Evolutionary conservation across 2,797 vertebrate species (phyloP).

Genomic region (Atherinosoma microstoma): DNA sequence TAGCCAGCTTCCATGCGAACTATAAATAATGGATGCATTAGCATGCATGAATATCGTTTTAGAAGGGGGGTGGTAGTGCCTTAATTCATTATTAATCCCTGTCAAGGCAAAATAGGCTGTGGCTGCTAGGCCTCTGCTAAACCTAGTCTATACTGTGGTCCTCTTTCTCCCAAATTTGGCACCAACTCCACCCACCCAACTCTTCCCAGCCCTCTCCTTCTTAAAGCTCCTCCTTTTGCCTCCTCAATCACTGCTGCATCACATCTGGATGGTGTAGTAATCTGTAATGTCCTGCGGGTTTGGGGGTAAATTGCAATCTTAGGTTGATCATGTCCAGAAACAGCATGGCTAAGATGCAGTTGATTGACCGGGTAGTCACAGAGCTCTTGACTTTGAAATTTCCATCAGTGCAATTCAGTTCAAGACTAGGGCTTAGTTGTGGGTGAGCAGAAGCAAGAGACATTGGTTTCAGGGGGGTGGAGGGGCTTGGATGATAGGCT

Average conservation of each 20-base stretch:
- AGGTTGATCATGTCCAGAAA: slow-evolving; percentile 39
- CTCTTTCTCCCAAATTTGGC: slow-evolving; percentile 47
- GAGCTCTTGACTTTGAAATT: slow-evolving; percentile 65
- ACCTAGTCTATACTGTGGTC: slow-evolving; percentile 57
- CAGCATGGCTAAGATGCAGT: slow-evolving; percentile 15
- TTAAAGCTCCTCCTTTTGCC: slow-evolving; percentile 49
- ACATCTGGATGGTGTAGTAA: slow-evolving; percentile 72
- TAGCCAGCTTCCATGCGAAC: slow-evolving; percentile 74
- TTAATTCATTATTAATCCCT: slow-evolving; percentile 89
- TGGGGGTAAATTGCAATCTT: slow-evolving; percentile 32
- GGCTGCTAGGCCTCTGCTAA: slow-evolving; percentile 66
- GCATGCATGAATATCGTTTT: slow-evolving; percentile 87
- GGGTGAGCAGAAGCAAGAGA: slow-evolving; percentile 20
- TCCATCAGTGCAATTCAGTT: slow-evolving; percentile 61
- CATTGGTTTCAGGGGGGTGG: slow-evolving; percentile 12
- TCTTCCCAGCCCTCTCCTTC: slow-evolving; percentile 35
- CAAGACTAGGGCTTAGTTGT: slow-evolving; percentile 32
- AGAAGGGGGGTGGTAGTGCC: slow-evolving; percentile 68
- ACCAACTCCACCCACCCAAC: slow-evolving; percentile 43
- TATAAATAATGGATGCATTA: slow-evolving; percentile 89
- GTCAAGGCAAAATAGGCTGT: slow-evolving; percentile 78
- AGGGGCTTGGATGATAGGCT: slow-evolving; percentile 35
- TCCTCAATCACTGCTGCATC: slow-evolving; percentile 58
- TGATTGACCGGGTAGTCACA: slow-evolving; percentile 28
- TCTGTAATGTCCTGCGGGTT: slow-evolving; percentile 49